Percentiles rank a stretch among this genome's conserved stretches.
Evolutionary conservation across 2,797 vertebrate species (phyloP).

Genomic region (Eulemur coronatus): DNA sequence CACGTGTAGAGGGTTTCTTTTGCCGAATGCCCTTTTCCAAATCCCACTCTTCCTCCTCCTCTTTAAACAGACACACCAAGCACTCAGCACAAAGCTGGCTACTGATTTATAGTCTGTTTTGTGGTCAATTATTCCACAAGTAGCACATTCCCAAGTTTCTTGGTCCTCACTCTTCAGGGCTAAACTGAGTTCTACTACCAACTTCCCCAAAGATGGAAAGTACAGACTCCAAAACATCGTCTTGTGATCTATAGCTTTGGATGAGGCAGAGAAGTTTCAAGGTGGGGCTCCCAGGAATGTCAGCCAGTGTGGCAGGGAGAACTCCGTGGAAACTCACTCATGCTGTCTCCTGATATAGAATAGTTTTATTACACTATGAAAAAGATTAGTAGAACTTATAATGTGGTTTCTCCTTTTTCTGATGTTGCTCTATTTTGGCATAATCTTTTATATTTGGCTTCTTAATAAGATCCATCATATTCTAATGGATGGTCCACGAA

Average conservation of each 20-base stretch:
- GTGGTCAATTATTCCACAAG: neutral
- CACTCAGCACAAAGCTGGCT: neutral
- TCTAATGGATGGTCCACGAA: neutral
- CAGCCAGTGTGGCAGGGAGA: neutral
- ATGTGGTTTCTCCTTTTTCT: neutral
- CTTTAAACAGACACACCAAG: neutral
- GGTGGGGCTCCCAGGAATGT: neutral
- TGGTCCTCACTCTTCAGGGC: neutral
- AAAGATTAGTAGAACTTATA: neutral
- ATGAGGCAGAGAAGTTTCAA: neutral
- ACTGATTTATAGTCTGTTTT: neutral
- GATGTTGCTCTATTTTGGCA: neutral
- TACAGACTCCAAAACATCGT: no score
- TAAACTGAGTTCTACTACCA: no score
- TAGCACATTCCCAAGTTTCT: neutral
- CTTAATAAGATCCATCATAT: neutral
- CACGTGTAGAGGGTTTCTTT: neutral
- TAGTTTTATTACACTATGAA: no score
- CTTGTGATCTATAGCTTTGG: neutral
- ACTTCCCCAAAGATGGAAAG: neutral
- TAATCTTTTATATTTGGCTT: neutral
- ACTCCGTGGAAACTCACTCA: neutral
- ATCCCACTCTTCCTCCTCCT: neutral
- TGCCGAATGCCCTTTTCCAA: neutral
- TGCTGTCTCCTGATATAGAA: neutral